Evolutionary conservation across 2,888 invertebrate species (phyloP).

Genomic region (Monopis laevigella): DNA sequence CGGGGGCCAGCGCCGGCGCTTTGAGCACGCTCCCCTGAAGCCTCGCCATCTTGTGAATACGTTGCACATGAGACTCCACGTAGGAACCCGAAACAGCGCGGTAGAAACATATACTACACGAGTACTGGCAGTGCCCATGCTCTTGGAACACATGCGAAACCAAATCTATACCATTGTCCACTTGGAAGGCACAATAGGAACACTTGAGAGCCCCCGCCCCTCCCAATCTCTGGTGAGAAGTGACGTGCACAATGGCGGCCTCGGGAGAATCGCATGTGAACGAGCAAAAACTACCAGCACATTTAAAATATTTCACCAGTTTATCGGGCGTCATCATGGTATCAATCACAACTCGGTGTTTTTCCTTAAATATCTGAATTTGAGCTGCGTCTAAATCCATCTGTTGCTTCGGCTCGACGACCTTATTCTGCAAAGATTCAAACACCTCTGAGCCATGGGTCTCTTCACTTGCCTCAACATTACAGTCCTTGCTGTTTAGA

Average conservation of each 20-base stretch:
- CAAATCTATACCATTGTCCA: conserved; percentile 41
- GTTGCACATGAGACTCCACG: conserved; percentile 67
- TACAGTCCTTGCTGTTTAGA: conserved; percentile 34
- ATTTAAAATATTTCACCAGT: conserved; percentile 51
- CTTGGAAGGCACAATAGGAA: conserved; percentile 63
- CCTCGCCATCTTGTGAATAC: conserved; percentile 31
- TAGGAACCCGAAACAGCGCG: conserved; percentile 68
- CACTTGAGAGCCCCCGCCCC: conserved; percentile 61
- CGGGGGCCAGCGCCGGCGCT: conserved; percentile 22
- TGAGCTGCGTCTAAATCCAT: conserved; percentile 34
- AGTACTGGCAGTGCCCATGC: conserved; percentile 70
- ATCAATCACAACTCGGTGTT: conserved; percentile 47
- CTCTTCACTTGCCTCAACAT: neutral
- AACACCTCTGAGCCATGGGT: neutral
- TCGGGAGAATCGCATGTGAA: conserved; percentile 43
- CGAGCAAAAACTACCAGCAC: conserved; percentile 50
- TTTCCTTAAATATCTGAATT: conserved; percentile 38
- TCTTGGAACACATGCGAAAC: conserved; percentile 68
- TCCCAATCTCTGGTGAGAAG: conserved; percentile 39
- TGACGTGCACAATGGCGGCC: conserved; percentile 42
- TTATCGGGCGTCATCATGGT: conserved; percentile 56
- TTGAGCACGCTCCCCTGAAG: conserved; percentile 25
- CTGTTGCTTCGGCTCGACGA: conserved; percentile 13
- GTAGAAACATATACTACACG: conserved; percentile 76
- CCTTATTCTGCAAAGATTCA: neutral